Evolutionary conservation across 2,113 vertebrate species (phyloP), one percentile per base, ranked within the genome.

Genomic region (Pholis gunnellus): DNA sequence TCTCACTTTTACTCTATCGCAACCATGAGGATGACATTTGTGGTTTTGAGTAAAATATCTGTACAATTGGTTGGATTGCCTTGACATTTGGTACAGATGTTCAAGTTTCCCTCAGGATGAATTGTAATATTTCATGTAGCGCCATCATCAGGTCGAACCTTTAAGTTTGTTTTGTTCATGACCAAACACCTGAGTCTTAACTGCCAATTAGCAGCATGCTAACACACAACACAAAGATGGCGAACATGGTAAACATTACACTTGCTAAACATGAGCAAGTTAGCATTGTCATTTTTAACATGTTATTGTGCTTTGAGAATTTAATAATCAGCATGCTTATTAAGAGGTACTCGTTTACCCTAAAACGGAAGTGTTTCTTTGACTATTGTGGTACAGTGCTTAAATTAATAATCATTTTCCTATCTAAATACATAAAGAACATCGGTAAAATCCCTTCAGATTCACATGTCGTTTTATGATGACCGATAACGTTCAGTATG

Each of bases 391-490:
- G 20, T 9, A 38, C 9, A 18, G 31, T 4, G 20, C 40, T 29
- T 34, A 4, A 17, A n/a, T 63, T 15, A 10, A 34, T 69, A 34
- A 34, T 6, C 54, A 5, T 29, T 59, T 59, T 59, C 56, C 56
- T 59, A 59, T 59, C 29, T 29, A 59, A 59, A 29, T 34, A 36
- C n/a, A 27, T 25, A 63, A 20, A 18, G 18, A 63, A 63, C 1
- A 63, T 63, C 60, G 1, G 18, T 18, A 38, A 11, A 48, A 27
- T 44, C 38, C 38, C n/a, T 14, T 71, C 22, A 40, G 34, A 59
- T 44, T 77, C 46, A n/a, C 20, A 15, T 20, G 31, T 50, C 64
- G 14, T 40, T 75, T 67, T n/a, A 31, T 68, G 59, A 34, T 36
- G 46, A 73, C 22, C 1, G 1, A 71, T 20, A 15, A 31, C 0